A percentile compares a stretch with the other conserved stretches of the same genome.
Evolutionary conservation across 2,113 vertebrate species (phyloP).

Genomic region (Osmerus mordax): DNA sequence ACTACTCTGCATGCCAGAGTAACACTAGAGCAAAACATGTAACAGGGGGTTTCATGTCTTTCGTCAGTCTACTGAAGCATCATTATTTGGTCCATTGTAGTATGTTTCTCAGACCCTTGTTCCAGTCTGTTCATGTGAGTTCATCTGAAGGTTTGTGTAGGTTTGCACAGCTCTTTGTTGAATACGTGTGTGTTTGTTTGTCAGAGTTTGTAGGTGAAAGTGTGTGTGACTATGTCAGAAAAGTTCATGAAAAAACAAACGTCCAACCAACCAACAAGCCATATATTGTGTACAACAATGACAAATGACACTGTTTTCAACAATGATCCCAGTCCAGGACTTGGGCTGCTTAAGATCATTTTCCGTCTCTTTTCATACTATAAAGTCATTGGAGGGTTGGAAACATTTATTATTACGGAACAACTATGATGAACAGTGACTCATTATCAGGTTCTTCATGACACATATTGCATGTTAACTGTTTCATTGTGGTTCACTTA

Average conservation of each 20-base stretch:
- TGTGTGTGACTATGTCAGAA: not conserved
- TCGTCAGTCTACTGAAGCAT: not conserved
- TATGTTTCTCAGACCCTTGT: too few species aligned
- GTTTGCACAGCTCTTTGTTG: not conserved
- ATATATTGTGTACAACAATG: too few species aligned
- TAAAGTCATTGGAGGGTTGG: too few species aligned
- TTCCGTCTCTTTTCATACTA: too few species aligned
- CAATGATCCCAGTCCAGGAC: too few species aligned
- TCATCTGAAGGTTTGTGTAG: not conserved
- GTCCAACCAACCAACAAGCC: too few species aligned
- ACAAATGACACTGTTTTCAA: too few species aligned
- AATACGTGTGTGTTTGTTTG: not conserved
- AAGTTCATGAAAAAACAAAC: too few species aligned
- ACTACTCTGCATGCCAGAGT: constrained; percentile 53
- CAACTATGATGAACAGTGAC: not conserved
- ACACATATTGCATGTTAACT: not conserved
- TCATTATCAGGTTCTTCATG: not conserved
- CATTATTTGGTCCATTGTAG: too few species aligned
- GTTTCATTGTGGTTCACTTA: not conserved
- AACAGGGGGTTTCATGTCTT: constrained; percentile 1
- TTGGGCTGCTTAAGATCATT: too few species aligned
- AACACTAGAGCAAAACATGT: not conserved
- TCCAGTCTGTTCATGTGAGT: too few species aligned
- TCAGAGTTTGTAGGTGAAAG: not conserved
- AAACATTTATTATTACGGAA: too few species aligned